These are phyloP conservation scores for Chironomus tentans DNA, from an alignment of 2,888 invertebrate genomes.

Conservation along the genomic window DNA sequence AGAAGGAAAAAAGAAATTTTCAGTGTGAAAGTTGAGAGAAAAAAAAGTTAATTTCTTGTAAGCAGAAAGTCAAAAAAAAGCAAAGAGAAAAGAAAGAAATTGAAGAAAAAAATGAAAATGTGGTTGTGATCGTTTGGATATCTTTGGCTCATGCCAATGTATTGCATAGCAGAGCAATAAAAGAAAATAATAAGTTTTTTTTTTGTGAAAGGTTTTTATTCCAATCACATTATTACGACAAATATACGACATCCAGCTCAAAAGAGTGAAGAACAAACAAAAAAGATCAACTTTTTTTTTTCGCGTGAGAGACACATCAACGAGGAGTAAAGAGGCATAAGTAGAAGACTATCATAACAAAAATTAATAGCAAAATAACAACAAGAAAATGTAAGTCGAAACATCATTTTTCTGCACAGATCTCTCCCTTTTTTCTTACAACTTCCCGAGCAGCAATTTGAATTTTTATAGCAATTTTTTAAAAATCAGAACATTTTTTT, in stretches of 20 bases:
- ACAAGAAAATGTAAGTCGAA: conserved; percentile 15
- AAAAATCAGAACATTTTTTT: too few species aligned
- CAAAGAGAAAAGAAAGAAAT: conserved; percentile 3
- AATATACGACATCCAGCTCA: neutral
- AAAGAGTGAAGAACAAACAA: neutral
- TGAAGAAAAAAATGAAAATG: conserved; percentile 14
- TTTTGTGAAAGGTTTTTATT: conserved; percentile 26
- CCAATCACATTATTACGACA: conserved; percentile 21
- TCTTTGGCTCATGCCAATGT: conserved; percentile 26
- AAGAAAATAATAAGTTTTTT: conserved; percentile 2
- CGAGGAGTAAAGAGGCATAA: neutral
- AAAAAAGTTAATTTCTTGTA: neutral
- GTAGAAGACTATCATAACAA: neutral
- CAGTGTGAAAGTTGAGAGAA: conserved; percentile 23
- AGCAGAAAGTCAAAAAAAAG: neutral
- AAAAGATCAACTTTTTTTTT: conserved; percentile 1
- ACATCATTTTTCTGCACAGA: neutral
- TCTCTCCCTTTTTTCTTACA: too few species aligned
- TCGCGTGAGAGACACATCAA: neutral
- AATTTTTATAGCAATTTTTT: too few species aligned
- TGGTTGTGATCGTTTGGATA: conserved; percentile 21
- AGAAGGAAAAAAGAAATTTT: conserved; percentile 9
- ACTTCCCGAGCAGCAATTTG: too few species aligned
- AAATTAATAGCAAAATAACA: too few species aligned
- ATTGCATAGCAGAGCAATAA: conserved; percentile 22